A percentile compares a stretch with the other conserved stretches of the same genome.
Evolutionary conservation across 2,888 invertebrate species (phyloP).

Genomic region (Cylindroiulus punctatus): DNA sequence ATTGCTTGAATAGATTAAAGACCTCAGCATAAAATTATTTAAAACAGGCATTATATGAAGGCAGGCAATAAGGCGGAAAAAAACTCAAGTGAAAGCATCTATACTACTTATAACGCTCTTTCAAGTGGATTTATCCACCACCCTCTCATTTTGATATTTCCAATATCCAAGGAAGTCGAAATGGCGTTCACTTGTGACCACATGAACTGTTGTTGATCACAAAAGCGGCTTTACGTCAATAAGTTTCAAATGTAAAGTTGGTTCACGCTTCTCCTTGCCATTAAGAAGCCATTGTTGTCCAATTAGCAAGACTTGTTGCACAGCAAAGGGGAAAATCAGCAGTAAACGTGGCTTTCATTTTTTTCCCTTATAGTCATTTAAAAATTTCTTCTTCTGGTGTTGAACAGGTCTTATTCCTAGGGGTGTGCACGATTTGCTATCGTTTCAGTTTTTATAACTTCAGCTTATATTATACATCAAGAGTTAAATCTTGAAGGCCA

Average conservation of each 20-base stretch:
- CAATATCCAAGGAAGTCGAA: not conserved
- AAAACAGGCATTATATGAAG: not conserved
- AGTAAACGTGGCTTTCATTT: conserved; percentile 32
- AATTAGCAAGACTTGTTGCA: conserved; percentile 32
- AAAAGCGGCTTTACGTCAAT: conserved; percentile 32
- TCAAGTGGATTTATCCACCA: conserved; percentile 1
- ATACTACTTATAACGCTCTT: conserved; percentile 17
- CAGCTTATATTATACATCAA: not conserved
- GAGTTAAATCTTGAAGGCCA: conserved; percentile 25
- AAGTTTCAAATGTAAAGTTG: conserved; percentile 19
- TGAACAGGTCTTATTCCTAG: conserved; percentile 32
- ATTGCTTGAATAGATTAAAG: not conserved
- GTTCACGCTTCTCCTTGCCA: conserved; percentile 23
- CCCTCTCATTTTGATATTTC: conserved; percentile 13
- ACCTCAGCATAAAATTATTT: not conserved
- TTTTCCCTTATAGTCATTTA: not conserved
- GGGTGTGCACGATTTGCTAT: not conserved
- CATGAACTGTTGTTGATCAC: not conserved
- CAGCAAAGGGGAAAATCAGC: conserved; percentile 11
- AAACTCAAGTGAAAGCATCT: not conserved
- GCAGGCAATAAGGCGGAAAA: conserved; percentile 8
- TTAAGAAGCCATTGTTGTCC: conserved; percentile 32
- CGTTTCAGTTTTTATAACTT: not conserved
- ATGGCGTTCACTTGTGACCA: not conserved
- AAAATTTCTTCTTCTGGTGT: not conserved